Evolutionary conservation across 2,797 vertebrate species (phyloP), one percentile per base, ranked within the genome.

Genomic region (Spatula versicolor): DNA sequence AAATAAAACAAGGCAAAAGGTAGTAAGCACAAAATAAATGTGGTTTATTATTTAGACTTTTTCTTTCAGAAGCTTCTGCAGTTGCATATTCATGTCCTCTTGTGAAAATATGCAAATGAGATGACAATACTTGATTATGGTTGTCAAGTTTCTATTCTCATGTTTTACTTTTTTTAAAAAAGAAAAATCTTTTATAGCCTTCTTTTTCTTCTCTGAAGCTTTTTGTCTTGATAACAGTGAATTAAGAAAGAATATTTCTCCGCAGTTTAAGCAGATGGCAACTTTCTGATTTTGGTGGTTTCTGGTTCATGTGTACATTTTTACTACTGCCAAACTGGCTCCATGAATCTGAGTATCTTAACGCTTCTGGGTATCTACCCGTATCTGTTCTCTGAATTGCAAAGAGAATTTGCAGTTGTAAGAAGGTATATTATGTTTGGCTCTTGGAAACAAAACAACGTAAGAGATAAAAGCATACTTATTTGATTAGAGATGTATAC

Each of bases 61-160:
- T 93, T 81, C 94, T 95, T 83, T 79, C 30, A n/a, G 7, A 23
- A 33, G 25, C 37, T 67, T 89, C 56, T 13, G 59, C 20, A 50
- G 13, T 92, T 95, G 74, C 86, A 94, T 95, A 95, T 94, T 95
- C 71, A 93, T 92, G 43, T 71, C 6, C 20, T 90, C 43, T 66
- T 33, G 17, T 76, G 35, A 30, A 80, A 71, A 37, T 43, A 89
- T 54, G 73, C 83, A 91, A 78, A 86, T 56, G 28, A 94, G 56
- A 59, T 37, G 3, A 54, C 84, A 96, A 86, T 86, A 77, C 85
- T 59, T 86, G 85, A 81, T 87, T 80, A 68, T 82, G 63, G 66
- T 64, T 48, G 15, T 50, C 68, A 92, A 67, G 16, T 83, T 90
- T 80, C 74, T 56, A 30, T 79, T 95, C 58, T 83, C 30, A 41